A percentile compares a stretch with the other conserved stretches of the same genome.
phyloP scores from a whole-genome alignment of 2,113 vertebrate genomes.

The Caranx ignobilis region DNA sequence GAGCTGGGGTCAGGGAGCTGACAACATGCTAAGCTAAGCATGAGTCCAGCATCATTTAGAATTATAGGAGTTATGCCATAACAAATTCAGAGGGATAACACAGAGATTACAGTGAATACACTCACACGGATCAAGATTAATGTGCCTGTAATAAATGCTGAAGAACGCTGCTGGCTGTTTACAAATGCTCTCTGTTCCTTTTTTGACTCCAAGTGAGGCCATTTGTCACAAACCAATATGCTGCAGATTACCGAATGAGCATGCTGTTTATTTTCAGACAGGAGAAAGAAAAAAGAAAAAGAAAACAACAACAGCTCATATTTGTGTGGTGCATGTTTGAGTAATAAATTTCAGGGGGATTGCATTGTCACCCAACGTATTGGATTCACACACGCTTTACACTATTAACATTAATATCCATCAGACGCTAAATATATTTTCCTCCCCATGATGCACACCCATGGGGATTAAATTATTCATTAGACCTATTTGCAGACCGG shows the following conservation, averaged over 20 bases:
- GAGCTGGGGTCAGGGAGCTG: not conserved
- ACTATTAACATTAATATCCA: slow-evolving; percentile 71
- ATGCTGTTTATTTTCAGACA: slow-evolving; percentile 29
- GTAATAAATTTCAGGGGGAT: slow-evolving; percentile 66
- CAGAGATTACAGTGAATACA: not conserved
- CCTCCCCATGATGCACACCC: slow-evolving; percentile 42
- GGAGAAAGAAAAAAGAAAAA: not conserved
- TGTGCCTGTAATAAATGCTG: slow-evolving; percentile 35
- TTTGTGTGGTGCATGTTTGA: slow-evolving; percentile 36
- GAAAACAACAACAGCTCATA: not conserved
- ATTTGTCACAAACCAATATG: slow-evolving; percentile 67
- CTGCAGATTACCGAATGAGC: slow-evolving; percentile 51
- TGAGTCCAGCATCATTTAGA: not conserved
- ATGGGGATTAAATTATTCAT: slow-evolving; percentile 75
- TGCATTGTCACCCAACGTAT: slow-evolving; percentile 65
- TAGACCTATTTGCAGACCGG: slow-evolving; percentile 23
- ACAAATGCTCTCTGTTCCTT: slow-evolving; percentile 32
- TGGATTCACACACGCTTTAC: slow-evolving; percentile 63
- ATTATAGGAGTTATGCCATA: not conserved
- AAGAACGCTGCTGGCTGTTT: slow-evolving; percentile 47
- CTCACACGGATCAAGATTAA: slow-evolving; percentile 56
- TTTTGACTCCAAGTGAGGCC: slow-evolving; percentile 39
- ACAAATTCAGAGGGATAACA: not conserved
- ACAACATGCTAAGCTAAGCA: not conserved
- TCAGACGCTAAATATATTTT: slow-evolving; percentile 64